Base-by-base conservation (phyloP, 2,113 vertebrate species). In the Scophthalmus maximus region DNA sequence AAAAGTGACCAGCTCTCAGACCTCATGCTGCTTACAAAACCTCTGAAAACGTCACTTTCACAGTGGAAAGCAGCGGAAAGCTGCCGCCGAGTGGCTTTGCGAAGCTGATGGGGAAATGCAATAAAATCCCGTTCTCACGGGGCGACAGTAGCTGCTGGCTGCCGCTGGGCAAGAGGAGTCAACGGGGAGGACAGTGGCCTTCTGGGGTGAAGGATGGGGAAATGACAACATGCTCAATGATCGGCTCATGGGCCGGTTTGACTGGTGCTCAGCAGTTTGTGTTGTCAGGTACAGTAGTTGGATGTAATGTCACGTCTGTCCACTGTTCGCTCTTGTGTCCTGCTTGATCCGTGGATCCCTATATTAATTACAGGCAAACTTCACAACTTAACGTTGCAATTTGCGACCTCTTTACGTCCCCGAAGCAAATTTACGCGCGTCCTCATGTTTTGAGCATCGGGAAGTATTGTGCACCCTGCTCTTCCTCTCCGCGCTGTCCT, bases 1-100 rank as follows among this genome's bases (percentile, higher is more conserved):
- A 58, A 71, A 68, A 60, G 38, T 47, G 70, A 57, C 34, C 53
- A 46, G 15, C 65, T 68, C 57, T 68, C 32, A 66, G 44, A 57
- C 46, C 2, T 34, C 47, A 44, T 23, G 9, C 32, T 62, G 32
- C 25, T 53, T 52, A 46, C 5, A 63, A 42, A 47, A 57, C 18
- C 26, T 56, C 27, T 50, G 38, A 20, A 65, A 73, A 69, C 23
- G 23, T 8, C 30, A 18, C n/a, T 64, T 34, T 27, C n/a, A 34
- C 26, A 40, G 30, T 25, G 25, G 2, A 58, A 66, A 49, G 32
- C 27, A 10, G 29, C 56, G 30, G 56, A 56, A 79, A 38, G 8
- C 6, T 1, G 36, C 2, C 52, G 8, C 18, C 52, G 38, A 62
- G 64, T 57, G 1, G 47, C 11, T 62, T n/a, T 36, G 36, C 44